These are phyloP conservation scores for Drosophila longiperda DNA, from an alignment of 2,888 invertebrate species.

Conservation along the genomic window DNA sequence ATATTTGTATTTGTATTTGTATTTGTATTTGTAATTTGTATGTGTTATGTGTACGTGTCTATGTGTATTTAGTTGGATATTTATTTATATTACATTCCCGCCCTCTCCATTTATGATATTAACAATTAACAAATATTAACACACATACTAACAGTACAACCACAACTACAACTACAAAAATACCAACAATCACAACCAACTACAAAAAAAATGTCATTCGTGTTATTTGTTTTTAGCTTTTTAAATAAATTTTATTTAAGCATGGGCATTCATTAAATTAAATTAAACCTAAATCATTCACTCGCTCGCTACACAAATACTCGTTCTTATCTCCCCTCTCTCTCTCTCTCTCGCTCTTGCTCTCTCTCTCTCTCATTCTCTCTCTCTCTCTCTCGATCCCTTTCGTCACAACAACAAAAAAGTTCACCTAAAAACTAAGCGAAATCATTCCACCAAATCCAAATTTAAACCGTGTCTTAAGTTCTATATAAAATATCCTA, in stretches of 20 bases:
- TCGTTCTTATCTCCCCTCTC: slow-evolving; percentile 27
- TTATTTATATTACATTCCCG: slow-evolving; percentile 42
- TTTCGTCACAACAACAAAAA: slow-evolving; percentile 82
- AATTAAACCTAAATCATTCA: slow-evolving; percentile 28
- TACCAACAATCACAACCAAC: slow-evolving; percentile 51
- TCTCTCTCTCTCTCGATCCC: slow-evolving; percentile 20
- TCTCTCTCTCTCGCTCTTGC: slow-evolving; percentile 15
- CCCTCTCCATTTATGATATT: slow-evolving; percentile 25
- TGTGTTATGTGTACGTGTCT: slow-evolving; percentile 85
- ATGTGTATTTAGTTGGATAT: slow-evolving; percentile 83
- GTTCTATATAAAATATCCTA: background rate
- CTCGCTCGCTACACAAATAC: slow-evolving; percentile 46
- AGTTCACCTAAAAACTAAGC: slow-evolving; percentile 72
- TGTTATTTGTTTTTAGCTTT: slow-evolving; percentile 5
- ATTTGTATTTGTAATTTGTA: slow-evolving; percentile 76
- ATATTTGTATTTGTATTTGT: slow-evolving; percentile 77
- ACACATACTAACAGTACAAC: slow-evolving; percentile 73
- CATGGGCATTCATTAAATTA: slow-evolving; percentile 34
- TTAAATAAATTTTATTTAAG: slow-evolving; percentile 11
- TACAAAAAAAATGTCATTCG: slow-evolving; percentile 12
- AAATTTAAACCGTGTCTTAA: slow-evolving; percentile 34
- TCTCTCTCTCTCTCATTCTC: slow-evolving; percentile 8
- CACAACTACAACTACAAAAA: slow-evolving; percentile 81
- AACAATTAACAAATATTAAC: slow-evolving; percentile 63
- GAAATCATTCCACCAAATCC: slow-evolving; percentile 49